Base-by-base conservation (phyloP, 2,888 invertebrate species). In the Chrysopilus asiliformis region DNA sequence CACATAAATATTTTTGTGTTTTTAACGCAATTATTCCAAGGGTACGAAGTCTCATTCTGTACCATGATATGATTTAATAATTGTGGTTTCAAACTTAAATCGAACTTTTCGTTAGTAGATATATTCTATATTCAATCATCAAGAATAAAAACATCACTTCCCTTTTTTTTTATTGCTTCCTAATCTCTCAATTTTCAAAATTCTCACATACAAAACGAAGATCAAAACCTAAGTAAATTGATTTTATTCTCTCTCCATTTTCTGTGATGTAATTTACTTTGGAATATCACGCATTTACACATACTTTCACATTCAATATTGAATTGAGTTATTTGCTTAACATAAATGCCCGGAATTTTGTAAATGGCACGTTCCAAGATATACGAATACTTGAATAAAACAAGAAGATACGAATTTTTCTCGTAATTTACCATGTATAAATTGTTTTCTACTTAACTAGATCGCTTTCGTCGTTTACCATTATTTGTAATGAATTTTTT, bases 261-360 rank as follows among this genome's bases (percentile, higher is more conserved):
- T 14, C 14, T 15, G 10, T 32, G 18, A 12, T 31, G 32, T 10
- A 36, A 36, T 36, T 36, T 32, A 16, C n/a, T 14, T 13, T 24
- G 3, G 16, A 32, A 20, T 29, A 18, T 40, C 40, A 40, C 36
- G 36, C 35, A 28, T 26, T 34, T 34, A 27, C 34, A 42, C 41
- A 44, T 15, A 30, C 16, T 30, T 30, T 30, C 7, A 6, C 4
- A 12, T n/a, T 13, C 30, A 29, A 29, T 30, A 30, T 24, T 24
- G 31, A 30, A 29, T 36, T 29, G 30, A 36, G 39, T 37, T 43
- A 43, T 43, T 43, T 43, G 39, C 37, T 43, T 39, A 43, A 37
- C 43, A 41, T 29, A 43, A 43, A 43, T 43, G 30, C 43, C 43
- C 40, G 18, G 32, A 41, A 41, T 39, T 39, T 34, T 36, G 12